Evolutionary conservation across 2,797 vertebrate genomes (phyloP).

Genomic region (Fundulus diaphanus): DNA sequence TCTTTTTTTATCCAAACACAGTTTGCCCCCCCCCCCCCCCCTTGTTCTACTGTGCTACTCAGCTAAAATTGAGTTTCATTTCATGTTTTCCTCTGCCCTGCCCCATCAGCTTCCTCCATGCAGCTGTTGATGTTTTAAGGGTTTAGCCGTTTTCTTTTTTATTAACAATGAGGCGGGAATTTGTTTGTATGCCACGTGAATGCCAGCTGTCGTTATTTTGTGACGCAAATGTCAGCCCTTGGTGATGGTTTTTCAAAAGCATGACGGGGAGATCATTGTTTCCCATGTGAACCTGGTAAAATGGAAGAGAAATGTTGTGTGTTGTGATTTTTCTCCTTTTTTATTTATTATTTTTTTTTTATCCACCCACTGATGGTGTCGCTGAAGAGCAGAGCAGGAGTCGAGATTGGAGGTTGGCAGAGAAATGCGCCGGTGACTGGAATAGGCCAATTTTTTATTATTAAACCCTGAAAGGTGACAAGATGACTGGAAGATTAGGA

Average conservation of each 20-base stretch:
- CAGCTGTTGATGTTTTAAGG: constrained; percentile 57
- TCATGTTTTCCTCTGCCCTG: constrained; percentile 40
- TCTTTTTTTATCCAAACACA: constrained; percentile 49
- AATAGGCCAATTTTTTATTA: not conserved
- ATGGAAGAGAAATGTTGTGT: constrained; percentile 33
- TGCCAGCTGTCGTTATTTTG: constrained; percentile 56
- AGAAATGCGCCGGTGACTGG: not conserved
- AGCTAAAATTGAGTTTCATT: constrained; percentile 57
- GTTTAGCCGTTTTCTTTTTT: constrained; percentile 41
- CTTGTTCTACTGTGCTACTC: constrained; percentile 6
- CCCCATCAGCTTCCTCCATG: constrained; percentile 29
- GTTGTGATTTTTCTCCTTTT: constrained; percentile 24
- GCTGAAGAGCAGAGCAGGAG: constrained; percentile 42
- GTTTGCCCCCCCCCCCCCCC: constrained; percentile 30
- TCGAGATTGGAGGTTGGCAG: not conserved
- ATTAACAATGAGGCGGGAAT: constrained; percentile 47
- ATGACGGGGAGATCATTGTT: constrained; percentile 47
- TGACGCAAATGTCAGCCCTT: constrained; percentile 51
- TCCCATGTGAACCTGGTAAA: constrained; percentile 43
- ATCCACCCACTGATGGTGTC: constrained; percentile 11
- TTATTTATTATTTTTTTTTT: constrained; percentile 32
- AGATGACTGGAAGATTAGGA: not conserved
- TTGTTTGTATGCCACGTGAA: constrained; percentile 43
- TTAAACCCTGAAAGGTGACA: not conserved
- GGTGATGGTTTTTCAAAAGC: constrained; percentile 43